Percentiles rank a stretch among this genome's conserved stretches.
Conservation (phyloP, 2,888 invertebrate genomes). For the Napeogenes sylphis region DNA sequence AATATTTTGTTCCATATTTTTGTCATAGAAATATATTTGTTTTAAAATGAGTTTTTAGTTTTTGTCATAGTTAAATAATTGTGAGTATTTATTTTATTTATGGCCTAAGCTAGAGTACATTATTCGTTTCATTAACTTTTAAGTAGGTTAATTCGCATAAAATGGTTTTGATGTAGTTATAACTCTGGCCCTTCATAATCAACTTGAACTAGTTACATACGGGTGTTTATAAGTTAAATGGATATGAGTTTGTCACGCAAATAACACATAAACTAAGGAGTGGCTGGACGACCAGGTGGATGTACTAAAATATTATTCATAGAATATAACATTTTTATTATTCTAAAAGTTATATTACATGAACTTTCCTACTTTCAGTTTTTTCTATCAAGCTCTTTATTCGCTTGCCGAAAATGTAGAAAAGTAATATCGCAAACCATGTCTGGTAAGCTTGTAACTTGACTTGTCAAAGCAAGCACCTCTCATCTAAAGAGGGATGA, state of each 20-base stretch:
- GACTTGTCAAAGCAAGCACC: constrained; percentile 11
- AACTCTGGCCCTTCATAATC: neutral
- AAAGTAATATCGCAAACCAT: constrained; percentile 1
- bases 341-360: neutral
- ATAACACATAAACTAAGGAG: constrained; percentile 7
- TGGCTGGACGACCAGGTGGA: neutral
- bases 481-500: constrained; percentile 10
- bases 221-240: constrained; percentile 2
- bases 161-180: neutral
- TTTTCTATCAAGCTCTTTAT: no score
- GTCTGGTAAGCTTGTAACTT: constrained; percentile 3
- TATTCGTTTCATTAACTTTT: no score
- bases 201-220: constrained; percentile 2
- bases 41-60: no score
- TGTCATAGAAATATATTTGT: no score
- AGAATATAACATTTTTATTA: neutral
- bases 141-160: neutral
- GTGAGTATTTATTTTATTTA: neutral
- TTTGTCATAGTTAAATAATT: no score
- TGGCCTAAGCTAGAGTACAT: no score
- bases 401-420: neutral
- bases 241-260: constrained; percentile 3
- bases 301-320: neutral
- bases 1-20: no score
- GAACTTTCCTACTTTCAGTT: neutral